phyloP scores from a whole-genome alignment of 2,888 invertebrate genomes.

The Choreutis nemorana region DNA sequence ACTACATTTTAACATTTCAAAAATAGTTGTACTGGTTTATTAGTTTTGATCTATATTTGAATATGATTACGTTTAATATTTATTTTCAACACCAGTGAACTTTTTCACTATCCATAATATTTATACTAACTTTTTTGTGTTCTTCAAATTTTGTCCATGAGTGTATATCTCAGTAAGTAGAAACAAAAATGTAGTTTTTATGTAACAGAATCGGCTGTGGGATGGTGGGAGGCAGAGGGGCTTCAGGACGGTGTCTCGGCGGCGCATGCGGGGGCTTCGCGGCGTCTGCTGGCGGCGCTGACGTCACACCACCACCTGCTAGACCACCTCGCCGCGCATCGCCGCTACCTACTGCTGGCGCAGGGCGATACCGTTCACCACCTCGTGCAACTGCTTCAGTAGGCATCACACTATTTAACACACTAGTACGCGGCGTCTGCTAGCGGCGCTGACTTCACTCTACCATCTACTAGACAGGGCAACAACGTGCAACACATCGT shows the following conservation, averaged over 20 bases:
- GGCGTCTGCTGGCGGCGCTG: constrained; percentile 85
- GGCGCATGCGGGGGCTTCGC: constrained; percentile 87
- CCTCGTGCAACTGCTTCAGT: constrained; percentile 91
- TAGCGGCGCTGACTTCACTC: neutral
- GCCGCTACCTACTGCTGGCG: constrained; percentile 89
- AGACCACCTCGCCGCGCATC: constrained; percentile 90
- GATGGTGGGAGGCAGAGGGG: constrained; percentile 62
- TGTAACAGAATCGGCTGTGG: no score
- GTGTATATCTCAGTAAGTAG: no score
- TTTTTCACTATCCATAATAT: no score
- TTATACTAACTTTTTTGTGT: no score
- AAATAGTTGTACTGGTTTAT: no score
- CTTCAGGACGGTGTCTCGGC: constrained; percentile 83
- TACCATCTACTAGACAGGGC: constrained; percentile 77
- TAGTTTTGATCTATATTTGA: no score
- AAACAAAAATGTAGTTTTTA: no score
- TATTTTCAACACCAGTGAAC: no score
- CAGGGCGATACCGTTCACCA: constrained; percentile 97
- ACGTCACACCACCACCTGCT: constrained; percentile 87
- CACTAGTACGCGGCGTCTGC: neutral
- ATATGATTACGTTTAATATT: no score
- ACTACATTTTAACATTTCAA: no score
- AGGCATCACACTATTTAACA: constrained; percentile 29
- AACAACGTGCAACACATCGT: constrained; percentile 95
- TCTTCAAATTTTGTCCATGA: no score